Percentiles rank a stretch among this genome's conserved stretches.
Conservation (phyloP, 2,113 vertebrate genomes). For the Salvelinus fontinalis region DNA sequence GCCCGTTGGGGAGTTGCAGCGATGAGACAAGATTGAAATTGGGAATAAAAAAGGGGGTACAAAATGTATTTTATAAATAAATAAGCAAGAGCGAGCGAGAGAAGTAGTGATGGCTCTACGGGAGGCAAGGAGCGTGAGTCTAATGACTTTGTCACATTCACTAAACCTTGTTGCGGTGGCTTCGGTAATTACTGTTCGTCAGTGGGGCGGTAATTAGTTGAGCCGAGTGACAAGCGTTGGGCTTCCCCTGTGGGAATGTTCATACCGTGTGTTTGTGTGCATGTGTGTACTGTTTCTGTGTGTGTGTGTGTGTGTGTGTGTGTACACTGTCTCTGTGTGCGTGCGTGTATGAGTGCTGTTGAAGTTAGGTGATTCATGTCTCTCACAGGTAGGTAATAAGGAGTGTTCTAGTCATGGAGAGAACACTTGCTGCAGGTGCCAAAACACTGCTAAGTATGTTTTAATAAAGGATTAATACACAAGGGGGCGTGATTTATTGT, state of each 20-base stretch:
- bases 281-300: conserved; percentile 23
- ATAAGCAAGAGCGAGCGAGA: conserved; percentile 6
- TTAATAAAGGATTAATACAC: no score
- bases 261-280: conserved; percentile 33
- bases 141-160: conserved; percentile 76
- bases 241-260: conserved; percentile 64
- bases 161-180: conserved; percentile 69
- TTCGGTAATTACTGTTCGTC: conserved; percentile 75
- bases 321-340: not conserved
- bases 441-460: conserved; percentile 47
- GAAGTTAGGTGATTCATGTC: conserved; percentile 34
- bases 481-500: no score
- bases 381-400: conserved; percentile 23
- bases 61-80: conserved; percentile 3
- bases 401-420: conserved; percentile 59
- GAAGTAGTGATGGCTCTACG: conserved; percentile 49
- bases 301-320: conserved; percentile 36
- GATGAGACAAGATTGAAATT: no score
- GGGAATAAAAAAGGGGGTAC: no score
- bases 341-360: conserved; percentile 7
- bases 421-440: conserved; percentile 59
- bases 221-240: conserved; percentile 65
- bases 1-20: no score
- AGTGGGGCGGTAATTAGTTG: conserved; percentile 69
- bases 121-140: conserved; percentile 65